Evolutionary conservation across 1,140 invertebrate genomes (phyloP).

Genomic region (Micrasema longulum): DNA sequence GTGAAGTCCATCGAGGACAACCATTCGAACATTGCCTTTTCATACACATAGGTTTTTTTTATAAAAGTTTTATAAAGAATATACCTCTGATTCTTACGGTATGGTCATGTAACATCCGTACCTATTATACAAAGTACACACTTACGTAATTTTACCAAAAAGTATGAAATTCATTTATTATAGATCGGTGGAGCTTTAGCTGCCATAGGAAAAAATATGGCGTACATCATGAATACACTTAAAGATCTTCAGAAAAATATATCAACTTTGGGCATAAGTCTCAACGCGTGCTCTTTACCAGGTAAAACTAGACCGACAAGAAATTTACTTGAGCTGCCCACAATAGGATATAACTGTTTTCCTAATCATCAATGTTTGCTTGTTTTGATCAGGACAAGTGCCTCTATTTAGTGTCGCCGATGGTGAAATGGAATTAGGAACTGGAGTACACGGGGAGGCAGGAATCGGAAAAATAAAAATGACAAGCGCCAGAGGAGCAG

Average conservation of each 20-base stretch:
- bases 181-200: conserved; percentile 82
- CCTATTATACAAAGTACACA: too few species aligned
- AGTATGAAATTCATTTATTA: too few species aligned
- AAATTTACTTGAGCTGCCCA: background rate
- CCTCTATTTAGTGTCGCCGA: conserved; percentile 75
- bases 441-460: conserved; percentile 90
- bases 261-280: conserved; percentile 80
- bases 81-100: too few species aligned
- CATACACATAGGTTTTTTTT: too few species aligned
- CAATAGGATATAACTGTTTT: too few species aligned
- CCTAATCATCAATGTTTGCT: too few species aligned
- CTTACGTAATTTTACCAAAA: too few species aligned
- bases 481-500: conserved; percentile 65
- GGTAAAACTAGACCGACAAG: conserved; percentile 61
- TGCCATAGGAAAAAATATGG: conserved; percentile 70
- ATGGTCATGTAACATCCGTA: too few species aligned
- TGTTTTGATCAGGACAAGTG: conserved; percentile 67
- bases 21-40: too few species aligned
- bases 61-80: too few species aligned
- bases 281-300: conserved; percentile 80
- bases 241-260: conserved; percentile 66
- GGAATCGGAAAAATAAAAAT: conserved; percentile 79
- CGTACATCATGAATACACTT: conserved; percentile 65
- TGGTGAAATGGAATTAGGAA: conserved; percentile 84
- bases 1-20: too few species aligned